phyloP scores from a whole-genome alignment of 1,140 invertebrate genomes.

The Drosophila bifasciata region DNA sequence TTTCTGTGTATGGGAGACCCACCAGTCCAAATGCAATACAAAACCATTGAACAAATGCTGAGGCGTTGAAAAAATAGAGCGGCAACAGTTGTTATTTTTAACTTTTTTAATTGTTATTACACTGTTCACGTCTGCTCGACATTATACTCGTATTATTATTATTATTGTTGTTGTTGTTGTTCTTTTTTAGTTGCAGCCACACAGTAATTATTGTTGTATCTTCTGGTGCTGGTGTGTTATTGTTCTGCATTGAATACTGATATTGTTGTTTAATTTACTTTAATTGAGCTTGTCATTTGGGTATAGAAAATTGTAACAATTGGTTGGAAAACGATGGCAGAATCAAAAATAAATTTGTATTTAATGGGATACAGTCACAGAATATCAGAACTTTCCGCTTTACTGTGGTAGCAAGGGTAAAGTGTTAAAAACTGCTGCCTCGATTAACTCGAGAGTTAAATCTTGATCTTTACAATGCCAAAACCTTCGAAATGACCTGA shows the following conservation, averaged over 20 bases:
- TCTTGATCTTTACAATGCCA: too few relatives aligned
- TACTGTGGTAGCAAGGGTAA: neutral
- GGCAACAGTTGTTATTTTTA: conserved; percentile 77
- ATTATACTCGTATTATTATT: conserved; percentile 7
- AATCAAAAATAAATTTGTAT: conserved; percentile 8
- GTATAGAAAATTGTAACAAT: conserved; percentile 59
- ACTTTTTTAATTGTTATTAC: conserved; percentile 78
- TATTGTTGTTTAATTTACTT: conserved; percentile 73
- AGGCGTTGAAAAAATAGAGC: conserved; percentile 81
- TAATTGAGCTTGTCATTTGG: conserved; percentile 62
- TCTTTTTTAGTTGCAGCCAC: conserved; percentile 32
- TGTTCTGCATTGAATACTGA: conserved; percentile 56
- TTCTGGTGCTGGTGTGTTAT: conserved; percentile 21
- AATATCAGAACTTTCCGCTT: neutral
- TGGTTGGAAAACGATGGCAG: conserved; percentile 30
- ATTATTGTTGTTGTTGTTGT: conserved; percentile 36
- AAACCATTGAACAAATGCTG: conserved; percentile 73
- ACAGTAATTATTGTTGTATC: conserved; percentile 7
- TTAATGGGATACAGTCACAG: neutral
- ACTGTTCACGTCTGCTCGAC: conserved; percentile 25
- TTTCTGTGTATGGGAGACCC: conserved; percentile 15
- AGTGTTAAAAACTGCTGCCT: neutral
- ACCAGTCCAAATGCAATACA: conserved; percentile 55
- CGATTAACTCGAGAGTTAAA: neutral
- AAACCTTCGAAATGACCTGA: too few relatives aligned